phyloP scores from a whole-genome alignment of 1,140 invertebrate genomes.

The Papilio polyxenes region DNA sequence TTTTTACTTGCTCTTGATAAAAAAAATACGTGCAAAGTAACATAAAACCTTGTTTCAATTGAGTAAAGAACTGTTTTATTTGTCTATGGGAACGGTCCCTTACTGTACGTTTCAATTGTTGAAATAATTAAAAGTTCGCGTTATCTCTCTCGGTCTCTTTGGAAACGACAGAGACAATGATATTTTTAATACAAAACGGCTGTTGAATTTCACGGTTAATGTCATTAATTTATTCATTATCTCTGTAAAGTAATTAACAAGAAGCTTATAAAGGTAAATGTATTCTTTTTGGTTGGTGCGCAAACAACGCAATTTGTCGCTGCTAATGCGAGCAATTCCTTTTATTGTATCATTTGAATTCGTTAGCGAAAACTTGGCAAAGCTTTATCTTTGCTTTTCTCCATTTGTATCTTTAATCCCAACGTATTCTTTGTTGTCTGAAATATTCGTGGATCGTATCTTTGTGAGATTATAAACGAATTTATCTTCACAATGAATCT shows the following conservation, averaged over 20 bases:
- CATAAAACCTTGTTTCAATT: too few species aligned
- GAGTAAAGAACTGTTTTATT: too few species aligned
- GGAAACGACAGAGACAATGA: not conserved
- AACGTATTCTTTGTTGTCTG: constrained; percentile 11
- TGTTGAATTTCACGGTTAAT: not conserved
- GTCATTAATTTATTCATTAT: constrained; percentile 7
- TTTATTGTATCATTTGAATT: constrained; percentile 24
- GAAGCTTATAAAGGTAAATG: constrained; percentile 24
- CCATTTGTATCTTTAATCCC: constrained; percentile 14
- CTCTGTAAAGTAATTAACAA: constrained; percentile 12
- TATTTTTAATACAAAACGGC: not conserved
- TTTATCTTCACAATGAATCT: not conserved
- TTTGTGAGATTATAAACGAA: constrained; percentile 12
- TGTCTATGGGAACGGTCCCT: too few species aligned
- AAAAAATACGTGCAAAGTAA: too few species aligned
- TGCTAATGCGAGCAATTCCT: constrained; percentile 26
- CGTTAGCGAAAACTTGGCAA: constrained; percentile 25
- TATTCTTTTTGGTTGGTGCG: constrained; percentile 3
- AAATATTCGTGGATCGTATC: constrained; percentile 7
- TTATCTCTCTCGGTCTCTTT: not conserved
- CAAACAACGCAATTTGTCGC: constrained; percentile 20
- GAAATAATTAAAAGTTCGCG: too few species aligned
- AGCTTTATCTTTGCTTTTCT: constrained; percentile 25
- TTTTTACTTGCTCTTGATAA: too few species aligned
- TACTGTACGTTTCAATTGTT: too few species aligned